Conservation (phyloP, 2,888 invertebrate species). For the Leucoptera coffeella region DNA sequence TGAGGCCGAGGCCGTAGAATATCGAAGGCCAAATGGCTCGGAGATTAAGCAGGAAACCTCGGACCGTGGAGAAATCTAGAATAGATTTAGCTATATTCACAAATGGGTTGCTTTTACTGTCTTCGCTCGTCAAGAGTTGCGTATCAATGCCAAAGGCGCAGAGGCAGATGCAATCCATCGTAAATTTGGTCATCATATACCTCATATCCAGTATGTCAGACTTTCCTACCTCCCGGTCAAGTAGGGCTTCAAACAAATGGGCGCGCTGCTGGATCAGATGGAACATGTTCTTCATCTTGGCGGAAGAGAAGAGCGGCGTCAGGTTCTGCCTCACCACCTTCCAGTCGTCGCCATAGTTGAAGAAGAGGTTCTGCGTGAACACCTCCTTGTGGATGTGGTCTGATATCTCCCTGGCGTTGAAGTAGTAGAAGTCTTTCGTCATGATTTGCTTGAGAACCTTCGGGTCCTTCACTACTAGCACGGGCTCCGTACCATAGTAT, state of each 20-base stretch:
- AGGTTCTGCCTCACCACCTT: constrained; percentile 12
- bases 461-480: constrained; percentile 11
- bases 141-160: constrained; percentile 15
- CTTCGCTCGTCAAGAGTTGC: constrained; percentile 11
- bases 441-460: constrained; percentile 11
- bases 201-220: constrained; percentile 8
- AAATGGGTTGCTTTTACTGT: constrained; percentile 12
- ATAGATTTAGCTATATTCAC: constrained; percentile 10
- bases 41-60: constrained; percentile 8
- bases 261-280: constrained; percentile 12
- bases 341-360: constrained; percentile 12
- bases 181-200: constrained; percentile 11
- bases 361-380: constrained; percentile 12
- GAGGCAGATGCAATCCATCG: constrained; percentile 13
- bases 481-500: constrained; percentile 6
- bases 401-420: constrained; percentile 10
- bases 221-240: constrained; percentile 6
- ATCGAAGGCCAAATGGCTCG: constrained; percentile 14
- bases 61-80: constrained; percentile 8
- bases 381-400: constrained; percentile 10
- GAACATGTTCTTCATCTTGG: constrained; percentile 15
- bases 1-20: constrained; percentile 13
- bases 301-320: constrained; percentile 12
- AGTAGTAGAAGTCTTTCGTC: constrained; percentile 13
- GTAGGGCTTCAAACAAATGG: constrained; percentile 8